Percentiles rank a stretch among this genome's conserved stretches.
phyloP scores from a whole-genome alignment of 2,113 vertebrate species.

The Chrysochloris asiatica region DNA sequence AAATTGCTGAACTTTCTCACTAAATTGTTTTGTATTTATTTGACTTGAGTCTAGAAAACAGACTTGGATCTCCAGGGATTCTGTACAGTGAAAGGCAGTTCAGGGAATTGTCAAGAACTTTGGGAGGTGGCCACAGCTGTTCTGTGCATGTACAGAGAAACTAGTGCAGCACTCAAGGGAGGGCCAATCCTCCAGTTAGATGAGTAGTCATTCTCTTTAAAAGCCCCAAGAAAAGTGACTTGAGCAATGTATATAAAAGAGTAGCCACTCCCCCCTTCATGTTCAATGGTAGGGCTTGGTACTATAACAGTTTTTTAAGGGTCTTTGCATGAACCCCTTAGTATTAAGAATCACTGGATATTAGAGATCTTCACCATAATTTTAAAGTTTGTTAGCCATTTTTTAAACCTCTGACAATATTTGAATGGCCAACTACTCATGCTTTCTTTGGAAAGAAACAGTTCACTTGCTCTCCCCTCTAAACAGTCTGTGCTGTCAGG shows the following conservation, averaged over 20 bases:
- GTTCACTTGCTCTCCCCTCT: not conserved
- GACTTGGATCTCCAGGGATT: slow-evolving; percentile 52
- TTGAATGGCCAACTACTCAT: slow-evolving; percentile 12
- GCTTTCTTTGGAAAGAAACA: slow-evolving; percentile 54
- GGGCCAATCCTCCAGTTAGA: not conserved
- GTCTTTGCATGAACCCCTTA: not conserved
- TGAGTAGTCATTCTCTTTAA: slow-evolving; percentile 1
- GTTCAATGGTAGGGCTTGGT: not conserved
- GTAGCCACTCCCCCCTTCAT: not conserved
- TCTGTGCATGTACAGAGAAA: slow-evolving; percentile 10
- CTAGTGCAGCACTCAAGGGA: not conserved
- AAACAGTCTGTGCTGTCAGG: slow-evolving; percentile 29
- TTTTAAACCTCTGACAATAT: slow-evolving; percentile 49
- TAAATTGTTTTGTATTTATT: slow-evolving; percentile 51
- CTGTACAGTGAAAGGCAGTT: slow-evolving; percentile 41
- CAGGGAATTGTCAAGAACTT: slow-evolving; percentile 57
- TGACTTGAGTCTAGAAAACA: slow-evolving; percentile 63
- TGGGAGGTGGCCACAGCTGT: not conserved
- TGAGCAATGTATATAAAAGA: not conserved
- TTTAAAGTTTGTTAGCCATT: slow-evolving; percentile 30
- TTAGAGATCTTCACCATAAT: not conserved
- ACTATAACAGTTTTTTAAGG: not conserved
- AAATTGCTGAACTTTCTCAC: slow-evolving; percentile 28
- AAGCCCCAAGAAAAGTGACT: not conserved
- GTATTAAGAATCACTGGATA: slow-evolving; percentile 20